These are phyloP conservation scores for Sebastes elongatus DNA, from an alignment of 2,797 vertebrate genomes.

Conservation along the genomic window DNA sequence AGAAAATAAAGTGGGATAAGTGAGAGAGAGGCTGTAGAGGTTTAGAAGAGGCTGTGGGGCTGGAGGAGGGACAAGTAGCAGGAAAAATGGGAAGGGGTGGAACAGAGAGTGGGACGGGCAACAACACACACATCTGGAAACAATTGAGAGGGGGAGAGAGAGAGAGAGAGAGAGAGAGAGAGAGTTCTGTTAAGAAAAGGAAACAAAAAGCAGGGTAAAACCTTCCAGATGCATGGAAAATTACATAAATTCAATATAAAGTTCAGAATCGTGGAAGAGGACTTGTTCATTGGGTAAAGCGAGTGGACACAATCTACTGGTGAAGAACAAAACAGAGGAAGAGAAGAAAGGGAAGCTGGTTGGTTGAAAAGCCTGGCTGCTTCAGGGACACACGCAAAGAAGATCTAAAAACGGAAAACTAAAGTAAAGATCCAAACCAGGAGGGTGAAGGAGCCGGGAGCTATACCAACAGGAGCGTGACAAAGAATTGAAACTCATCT, in stretches of 20 bases:
- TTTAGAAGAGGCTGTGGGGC: background rate
- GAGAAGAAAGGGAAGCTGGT: background rate
- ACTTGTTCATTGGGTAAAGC: background rate
- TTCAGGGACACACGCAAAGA: background rate
- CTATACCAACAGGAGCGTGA: background rate
- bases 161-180: background rate
- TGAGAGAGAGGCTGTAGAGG: background rate
- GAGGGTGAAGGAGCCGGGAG: background rate
- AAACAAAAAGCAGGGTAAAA: conserved; percentile 7
- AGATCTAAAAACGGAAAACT: conserved; percentile 1
- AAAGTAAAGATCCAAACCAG: background rate
- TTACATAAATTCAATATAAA: background rate
- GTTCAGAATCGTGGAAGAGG: background rate
- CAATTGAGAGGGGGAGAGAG: conserved; percentile 23
- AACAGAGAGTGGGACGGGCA: conserved; percentile 17
- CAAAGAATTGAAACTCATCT: background rate
- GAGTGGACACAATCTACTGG: background rate
- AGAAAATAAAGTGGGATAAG: too few species aligned
- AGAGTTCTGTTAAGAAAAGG: background rate
- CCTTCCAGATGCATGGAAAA: conserved; percentile 7
- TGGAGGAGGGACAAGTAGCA: conserved; percentile 26
- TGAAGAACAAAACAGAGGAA: background rate
- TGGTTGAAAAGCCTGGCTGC: background rate
- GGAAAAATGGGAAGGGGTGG: conserved; percentile 32
- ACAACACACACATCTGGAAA: conserved; percentile 70